A percentile compares a stretch with the other conserved stretches of the same genome.
These are phyloP conservation scores for Trisateles emortualis DNA, from an alignment of 2,888 invertebrate species.

Conservation along the genomic window DNA sequence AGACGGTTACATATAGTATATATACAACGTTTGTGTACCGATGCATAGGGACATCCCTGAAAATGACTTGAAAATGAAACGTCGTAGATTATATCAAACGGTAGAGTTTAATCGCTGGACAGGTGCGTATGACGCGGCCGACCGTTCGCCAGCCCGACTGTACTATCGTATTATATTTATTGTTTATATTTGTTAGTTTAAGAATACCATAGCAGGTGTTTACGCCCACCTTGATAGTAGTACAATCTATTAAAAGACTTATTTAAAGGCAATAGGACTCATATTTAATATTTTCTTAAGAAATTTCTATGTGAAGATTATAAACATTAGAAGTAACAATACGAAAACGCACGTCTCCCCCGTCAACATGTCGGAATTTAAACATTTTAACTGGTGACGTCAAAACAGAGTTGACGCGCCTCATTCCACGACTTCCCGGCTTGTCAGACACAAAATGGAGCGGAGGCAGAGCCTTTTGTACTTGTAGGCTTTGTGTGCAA, in stretches of 20 bases:
- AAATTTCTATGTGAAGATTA: neutral
- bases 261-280: too few relatives aligned
- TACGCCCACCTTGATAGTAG: too few relatives aligned
- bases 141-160: constrained; percentile 26
- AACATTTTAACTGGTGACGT: constrained; percentile 66
- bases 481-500: constrained; percentile 84
- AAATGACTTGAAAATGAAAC: constrained; percentile 62
- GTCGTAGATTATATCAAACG: constrained; percentile 59
- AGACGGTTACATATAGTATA: too few relatives aligned
- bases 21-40: neutral
- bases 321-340: constrained; percentile 18
- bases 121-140: constrained; percentile 71
- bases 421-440: constrained; percentile 78
- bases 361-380: constrained; percentile 52
- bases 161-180: constrained; percentile 62
- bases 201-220: too few relatives aligned
- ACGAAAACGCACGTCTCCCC: constrained; percentile 31
- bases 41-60: constrained; percentile 44
- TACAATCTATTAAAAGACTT: too few relatives aligned
- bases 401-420: constrained; percentile 75
- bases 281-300: neutral
- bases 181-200: constrained; percentile 30
- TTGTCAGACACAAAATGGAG: constrained; percentile 84
- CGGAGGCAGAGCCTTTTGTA: constrained; percentile 83
- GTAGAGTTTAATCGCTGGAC: constrained; percentile 75